Evolutionary conservation across 2,888 invertebrate species (phyloP), one percentile per base, ranked within the genome.

Genomic region (Sinhomidia bicolor): DNA sequence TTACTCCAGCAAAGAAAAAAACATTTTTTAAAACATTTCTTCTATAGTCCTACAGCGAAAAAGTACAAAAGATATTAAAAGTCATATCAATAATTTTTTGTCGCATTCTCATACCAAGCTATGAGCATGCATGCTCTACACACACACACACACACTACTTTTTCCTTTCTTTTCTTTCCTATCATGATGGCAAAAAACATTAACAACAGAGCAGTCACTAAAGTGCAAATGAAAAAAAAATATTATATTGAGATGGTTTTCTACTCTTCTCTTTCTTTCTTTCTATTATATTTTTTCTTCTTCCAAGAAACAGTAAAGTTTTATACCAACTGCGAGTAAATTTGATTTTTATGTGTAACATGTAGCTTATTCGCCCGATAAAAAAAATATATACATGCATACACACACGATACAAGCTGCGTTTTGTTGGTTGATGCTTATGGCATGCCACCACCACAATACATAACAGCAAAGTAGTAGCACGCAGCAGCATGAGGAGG

Each of bases 41-140:
- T n/a, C 7, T 62, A 29, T n/a, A 32, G 23, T 17, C 32, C 0
- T n/a, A 41, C 20, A 60, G 23, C 9, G 14, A 12, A 17, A 20
- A 41, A 6, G 12, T 12, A 51, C 26, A 76, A 76, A 57, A 79
- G 79, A 60, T 79, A 60, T 79, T 79, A 79, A 79, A 79, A 79
- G n/a, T 79, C 79, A 79, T 57, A 79, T 79, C 79, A 79, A 23
- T 17, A 36, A 9, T 23, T 60, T n/a, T 79, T 76, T 60, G 57
- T 79, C 79, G 36, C 78, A 78, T 78, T 57, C 32, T n/a, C n/a
- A n/a, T n/a, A n/a, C n/a, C n/a, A n/a, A n/a, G n/a, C n/a, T n/a
- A 76, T 51, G 51, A 76, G 44, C 51, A 54, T 26, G 54, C 23
- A 62, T 36, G 71, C n/a, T n/a, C n/a, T 17, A n/a, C 10, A 51